A percentile compares a stretch with the other conserved stretches of the same genome.
phyloP scores from a whole-genome alignment of 2,888 invertebrate genomes.

The Nemoura dubitans region DNA sequence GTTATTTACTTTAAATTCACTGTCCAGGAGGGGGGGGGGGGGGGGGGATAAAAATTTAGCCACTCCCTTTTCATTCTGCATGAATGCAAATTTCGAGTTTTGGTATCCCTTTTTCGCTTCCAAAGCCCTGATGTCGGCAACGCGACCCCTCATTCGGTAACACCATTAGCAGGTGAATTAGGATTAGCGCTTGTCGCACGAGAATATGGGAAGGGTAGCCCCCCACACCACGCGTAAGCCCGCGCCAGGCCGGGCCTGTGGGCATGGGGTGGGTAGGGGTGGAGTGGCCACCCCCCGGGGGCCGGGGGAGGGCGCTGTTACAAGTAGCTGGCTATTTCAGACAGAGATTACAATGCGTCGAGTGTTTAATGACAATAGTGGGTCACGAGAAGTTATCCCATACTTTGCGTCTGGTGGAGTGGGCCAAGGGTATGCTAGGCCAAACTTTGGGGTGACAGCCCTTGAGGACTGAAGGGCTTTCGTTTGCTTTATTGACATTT shows the following conservation, averaged over 20 bases:
- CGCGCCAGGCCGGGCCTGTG: slow-evolving; percentile 18
- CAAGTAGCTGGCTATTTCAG: slow-evolving; percentile 23
- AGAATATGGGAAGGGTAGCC: slow-evolving; percentile 42
- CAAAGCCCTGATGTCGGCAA: not conserved
- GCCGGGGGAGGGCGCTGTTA: not conserved
- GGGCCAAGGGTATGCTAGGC: not conserved
- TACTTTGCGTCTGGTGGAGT: not conserved
- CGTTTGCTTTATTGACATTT: not conserved
- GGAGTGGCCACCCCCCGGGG: not conserved
- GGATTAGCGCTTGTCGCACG: slow-evolving; percentile 45
- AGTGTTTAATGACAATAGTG: slow-evolving; percentile 38
- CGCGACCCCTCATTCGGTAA: slow-evolving; percentile 47
- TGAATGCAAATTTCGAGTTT: not conserved
- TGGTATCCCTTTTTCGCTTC: slow-evolving; percentile 24
- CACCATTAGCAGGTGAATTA: slow-evolving; percentile 50
- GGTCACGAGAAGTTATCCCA: slow-evolving; percentile 27
- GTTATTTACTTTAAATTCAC: not conserved
- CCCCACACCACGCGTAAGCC: not conserved
- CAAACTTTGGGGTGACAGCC: not conserved
- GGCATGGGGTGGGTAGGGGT: slow-evolving; percentile 9
- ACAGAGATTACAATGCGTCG: slow-evolving; percentile 17
- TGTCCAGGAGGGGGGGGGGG: not conserved
- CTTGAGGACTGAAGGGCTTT: not conserved
- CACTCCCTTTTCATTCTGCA: not conserved
- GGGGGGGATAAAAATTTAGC: not conserved